Evolutionary conservation across 2,797 vertebrate genomes (phyloP).

Genomic region (Arctocebus calabarensis): DNA sequence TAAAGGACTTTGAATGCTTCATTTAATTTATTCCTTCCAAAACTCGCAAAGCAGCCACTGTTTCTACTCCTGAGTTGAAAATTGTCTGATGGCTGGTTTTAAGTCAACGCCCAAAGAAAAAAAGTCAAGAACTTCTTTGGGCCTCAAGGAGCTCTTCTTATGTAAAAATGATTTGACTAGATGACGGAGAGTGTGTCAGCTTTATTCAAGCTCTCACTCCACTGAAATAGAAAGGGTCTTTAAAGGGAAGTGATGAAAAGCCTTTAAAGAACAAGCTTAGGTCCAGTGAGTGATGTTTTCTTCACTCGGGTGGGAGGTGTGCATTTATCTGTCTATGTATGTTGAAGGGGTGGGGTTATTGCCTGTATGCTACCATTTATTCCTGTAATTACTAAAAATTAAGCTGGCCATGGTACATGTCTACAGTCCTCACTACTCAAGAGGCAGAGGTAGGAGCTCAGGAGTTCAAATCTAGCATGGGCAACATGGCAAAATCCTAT

Average conservation of each 20-base stretch:
- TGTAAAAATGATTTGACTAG: neutral
- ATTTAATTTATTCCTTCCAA: neutral
- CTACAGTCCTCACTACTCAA: neutral
- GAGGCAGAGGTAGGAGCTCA: neutral
- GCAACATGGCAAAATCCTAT: neutral
- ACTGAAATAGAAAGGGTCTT: neutral
- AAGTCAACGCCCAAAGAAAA: neutral
- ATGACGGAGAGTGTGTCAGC: neutral
- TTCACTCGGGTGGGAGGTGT: neutral
- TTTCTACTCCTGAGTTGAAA: neutral
- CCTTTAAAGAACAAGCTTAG: neutral
- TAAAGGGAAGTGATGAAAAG: neutral
- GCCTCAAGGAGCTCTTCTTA: neutral
- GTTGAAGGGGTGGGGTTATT: neutral
- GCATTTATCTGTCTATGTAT: rapidly evolving
- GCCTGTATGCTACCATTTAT: neutral
- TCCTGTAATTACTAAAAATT: neutral
- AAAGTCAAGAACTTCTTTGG: neutral
- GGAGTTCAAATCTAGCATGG: neutral
- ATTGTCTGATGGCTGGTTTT: neutral
- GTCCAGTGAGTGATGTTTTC: neutral
- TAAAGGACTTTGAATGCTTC: neutral
- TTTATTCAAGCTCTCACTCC: neutral
- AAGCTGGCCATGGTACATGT: neutral
- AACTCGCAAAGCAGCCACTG: neutral